phyloP scores from a whole-genome alignment of 1,140 invertebrate genomes.

The Pygmarrhopalites habei region DNA sequence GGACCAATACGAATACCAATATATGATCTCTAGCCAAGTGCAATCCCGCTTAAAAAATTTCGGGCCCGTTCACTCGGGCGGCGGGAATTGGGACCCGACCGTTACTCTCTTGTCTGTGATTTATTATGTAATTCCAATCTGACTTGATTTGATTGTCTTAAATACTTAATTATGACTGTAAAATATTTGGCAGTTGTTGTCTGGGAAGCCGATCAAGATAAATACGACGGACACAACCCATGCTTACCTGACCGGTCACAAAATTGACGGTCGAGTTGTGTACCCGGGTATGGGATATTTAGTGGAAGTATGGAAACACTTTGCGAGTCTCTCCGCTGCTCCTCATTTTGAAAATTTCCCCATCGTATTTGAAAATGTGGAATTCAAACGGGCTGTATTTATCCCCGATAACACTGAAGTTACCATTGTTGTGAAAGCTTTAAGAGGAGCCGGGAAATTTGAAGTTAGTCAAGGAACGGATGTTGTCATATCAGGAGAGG shows the following conservation, averaged over 20 bases:
- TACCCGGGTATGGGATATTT: conserved; percentile 95
- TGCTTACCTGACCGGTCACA: conserved; percentile 73
- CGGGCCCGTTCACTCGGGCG: too few relatives aligned
- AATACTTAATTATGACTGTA: too few relatives aligned
- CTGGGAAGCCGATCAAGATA: too few relatives aligned
- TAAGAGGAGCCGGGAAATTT: conserved; percentile 80
- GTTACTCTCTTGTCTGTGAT: too few relatives aligned
- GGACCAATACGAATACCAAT: too few relatives aligned
- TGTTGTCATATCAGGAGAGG: conserved; percentile 64
- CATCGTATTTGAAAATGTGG: conserved; percentile 78
- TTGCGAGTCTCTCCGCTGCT: conserved; percentile 71
- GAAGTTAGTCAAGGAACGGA: conserved; percentile 86
- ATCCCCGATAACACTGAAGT: conserved; percentile 72
- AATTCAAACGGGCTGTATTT: conserved; percentile 85
- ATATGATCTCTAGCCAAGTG: too few relatives aligned
- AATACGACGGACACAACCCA: conserved; percentile 69
- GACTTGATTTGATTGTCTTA: too few relatives aligned
- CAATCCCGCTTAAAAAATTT: too few relatives aligned
- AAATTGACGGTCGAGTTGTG: conserved; percentile 87
- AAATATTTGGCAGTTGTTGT: too few relatives aligned
- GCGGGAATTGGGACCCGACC: too few relatives aligned
- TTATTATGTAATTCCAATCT: too few relatives aligned
- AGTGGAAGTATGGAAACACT: conserved; percentile 82
- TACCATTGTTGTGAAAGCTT: conserved; percentile 80
- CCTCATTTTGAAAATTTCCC: conserved; percentile 67